A percentile compares a stretch with the other conserved stretches of the same genome.
Evolutionary conservation across 2,113 vertebrate species (phyloP).

Genomic region (Gambusia holbrooki): DNA sequence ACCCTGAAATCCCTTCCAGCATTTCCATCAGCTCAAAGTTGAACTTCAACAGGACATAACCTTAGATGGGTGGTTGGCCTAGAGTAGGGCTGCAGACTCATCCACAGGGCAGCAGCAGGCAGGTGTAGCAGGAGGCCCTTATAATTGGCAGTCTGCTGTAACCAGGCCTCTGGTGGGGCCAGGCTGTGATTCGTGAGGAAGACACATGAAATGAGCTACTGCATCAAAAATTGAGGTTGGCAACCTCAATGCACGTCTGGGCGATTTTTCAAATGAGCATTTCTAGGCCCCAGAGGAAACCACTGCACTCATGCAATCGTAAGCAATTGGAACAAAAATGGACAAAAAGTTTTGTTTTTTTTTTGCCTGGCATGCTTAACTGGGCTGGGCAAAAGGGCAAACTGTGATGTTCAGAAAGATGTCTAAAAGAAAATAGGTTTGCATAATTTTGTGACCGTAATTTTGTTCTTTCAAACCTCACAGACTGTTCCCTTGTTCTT

Average conservation of each 20-base stretch:
- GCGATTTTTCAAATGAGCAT: constrained; percentile 78
- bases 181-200: constrained; percentile 54
- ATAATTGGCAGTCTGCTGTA: constrained; percentile 72
- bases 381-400: constrained; percentile 68
- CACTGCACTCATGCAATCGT: constrained; percentile 61
- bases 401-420: constrained; percentile 65
- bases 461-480: constrained; percentile 27
- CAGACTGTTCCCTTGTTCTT: constrained; percentile 32
- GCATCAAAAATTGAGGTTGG: constrained; percentile 80
- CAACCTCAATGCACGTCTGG: constrained; percentile 72
- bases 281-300: constrained; percentile 63
- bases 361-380: constrained; percentile 56
- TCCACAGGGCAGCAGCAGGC: constrained; percentile 45
- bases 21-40: constrained; percentile 19
- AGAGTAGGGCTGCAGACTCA: constrained; percentile 35
- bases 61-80: constrained; percentile 64
- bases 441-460: constrained; percentile 37
- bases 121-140: constrained; percentile 63
- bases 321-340: constrained; percentile 73
- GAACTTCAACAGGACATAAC: constrained; percentile 29
- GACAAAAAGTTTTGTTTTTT: constrained; percentile 52
- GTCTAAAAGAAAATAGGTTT: constrained; percentile 45
- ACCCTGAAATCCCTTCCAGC: constrained; percentile 12
- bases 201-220: constrained; percentile 74
- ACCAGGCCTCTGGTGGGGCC: constrained; percentile 53